phyloP scores from a whole-genome alignment of 2,113 vertebrate species.

The Equus przewalskii region DNA sequence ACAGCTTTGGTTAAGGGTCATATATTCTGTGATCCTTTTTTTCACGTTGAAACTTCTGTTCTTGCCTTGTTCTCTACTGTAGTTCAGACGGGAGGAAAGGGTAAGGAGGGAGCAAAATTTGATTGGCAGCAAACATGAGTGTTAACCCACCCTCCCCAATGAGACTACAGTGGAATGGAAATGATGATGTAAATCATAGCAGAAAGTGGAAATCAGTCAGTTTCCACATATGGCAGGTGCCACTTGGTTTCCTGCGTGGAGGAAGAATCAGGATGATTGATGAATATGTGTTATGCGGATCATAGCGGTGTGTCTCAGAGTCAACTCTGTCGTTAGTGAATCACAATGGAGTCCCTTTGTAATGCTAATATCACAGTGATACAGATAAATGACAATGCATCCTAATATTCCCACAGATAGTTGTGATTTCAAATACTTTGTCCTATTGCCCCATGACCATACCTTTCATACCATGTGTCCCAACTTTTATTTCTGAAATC shows the following conservation, averaged over 20 bases:
- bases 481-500: conserved; percentile 47
- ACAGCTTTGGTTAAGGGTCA: conserved; percentile 45
- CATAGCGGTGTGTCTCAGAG: neutral
- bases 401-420: neutral
- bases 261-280: neutral
- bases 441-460: neutral
- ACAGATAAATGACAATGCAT: neutral
- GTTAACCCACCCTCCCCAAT: neutral
- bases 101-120: neutral
- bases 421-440: conserved; percentile 44
- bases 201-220: neutral
- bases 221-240: neutral
- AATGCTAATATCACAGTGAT: neutral
- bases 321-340: neutral
- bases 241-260: neutral
- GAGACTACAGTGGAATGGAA: neutral
- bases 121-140: neutral
- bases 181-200: conserved; percentile 39
- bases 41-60: conserved; percentile 13
- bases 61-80: neutral
- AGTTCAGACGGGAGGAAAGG: conserved; percentile 6
- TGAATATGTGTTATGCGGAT: neutral
- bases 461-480: neutral
- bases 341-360: neutral
- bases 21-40: neutral